phyloP scores from a whole-genome alignment of 2,888 invertebrate genomes.

The Psococerastis gibbosa region DNA sequence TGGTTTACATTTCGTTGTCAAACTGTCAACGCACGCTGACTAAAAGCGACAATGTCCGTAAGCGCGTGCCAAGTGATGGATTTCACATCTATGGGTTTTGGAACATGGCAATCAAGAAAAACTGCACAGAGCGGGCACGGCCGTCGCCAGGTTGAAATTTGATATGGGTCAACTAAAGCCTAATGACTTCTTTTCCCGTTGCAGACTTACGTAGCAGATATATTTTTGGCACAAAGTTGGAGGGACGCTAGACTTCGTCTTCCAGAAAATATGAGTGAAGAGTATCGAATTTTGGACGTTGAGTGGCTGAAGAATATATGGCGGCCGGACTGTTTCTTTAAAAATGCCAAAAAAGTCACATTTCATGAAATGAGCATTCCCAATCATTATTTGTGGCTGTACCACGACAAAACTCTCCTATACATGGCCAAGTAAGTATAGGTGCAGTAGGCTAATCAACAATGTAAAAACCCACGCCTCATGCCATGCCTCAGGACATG shows the following conservation, averaged over 20 bases:
- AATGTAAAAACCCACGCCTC: too few relatives aligned
- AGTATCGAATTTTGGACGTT: conserved; percentile 73
- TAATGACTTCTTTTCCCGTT: conserved; percentile 18
- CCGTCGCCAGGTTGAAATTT: too few relatives aligned
- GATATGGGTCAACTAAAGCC: too few relatives aligned
- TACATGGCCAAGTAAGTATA: conserved; percentile 82
- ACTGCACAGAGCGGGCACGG: too few relatives aligned
- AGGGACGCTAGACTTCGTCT: conserved; percentile 69
- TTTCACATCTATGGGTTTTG: too few relatives aligned
- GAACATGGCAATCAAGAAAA: too few relatives aligned
- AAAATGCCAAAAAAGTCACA: conserved; percentile 80
- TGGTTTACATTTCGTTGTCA: too few relatives aligned
- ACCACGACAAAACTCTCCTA: conserved; percentile 75
- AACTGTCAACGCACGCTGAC: too few relatives aligned
- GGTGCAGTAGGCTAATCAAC: too few relatives aligned
- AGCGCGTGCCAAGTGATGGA: too few relatives aligned
- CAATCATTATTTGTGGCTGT: conserved; percentile 80
- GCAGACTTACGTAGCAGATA: conserved; percentile 83
- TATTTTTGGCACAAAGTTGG: conserved; percentile 86
- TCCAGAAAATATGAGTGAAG: conserved; percentile 87
- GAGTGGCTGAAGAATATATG: conserved; percentile 82
- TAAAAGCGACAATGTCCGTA: too few relatives aligned
- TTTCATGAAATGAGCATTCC: conserved; percentile 92
- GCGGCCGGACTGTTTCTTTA: conserved; percentile 86
- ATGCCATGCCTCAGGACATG: too few relatives aligned